These are phyloP conservation scores for Asteroscopus sphinx DNA, from an alignment of 2,888 invertebrate species.

Conservation along the genomic window DNA sequence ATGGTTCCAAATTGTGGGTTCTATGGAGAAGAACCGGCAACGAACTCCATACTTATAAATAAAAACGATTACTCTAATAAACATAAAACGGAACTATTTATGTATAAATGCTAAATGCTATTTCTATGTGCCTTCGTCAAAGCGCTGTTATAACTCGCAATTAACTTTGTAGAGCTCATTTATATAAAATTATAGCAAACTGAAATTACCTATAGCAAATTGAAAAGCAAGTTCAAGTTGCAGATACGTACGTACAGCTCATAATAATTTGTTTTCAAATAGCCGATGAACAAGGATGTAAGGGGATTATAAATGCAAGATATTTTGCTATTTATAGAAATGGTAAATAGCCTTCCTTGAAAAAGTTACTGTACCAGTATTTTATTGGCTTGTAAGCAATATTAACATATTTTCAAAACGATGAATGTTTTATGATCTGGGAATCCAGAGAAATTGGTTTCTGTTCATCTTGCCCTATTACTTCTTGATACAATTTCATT, in stretches of 20 bases:
- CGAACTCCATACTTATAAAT: no score
- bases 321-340: constrained; percentile 35
- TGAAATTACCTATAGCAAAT: constrained; percentile 54
- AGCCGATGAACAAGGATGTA: constrained; percentile 16
- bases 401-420: no score
- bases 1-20: no score
- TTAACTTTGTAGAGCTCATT: constrained; percentile 41
- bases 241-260: constrained; percentile 20
- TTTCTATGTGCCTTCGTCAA: constrained; percentile 20
- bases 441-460: no score
- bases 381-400: not conserved
- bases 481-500: no score
- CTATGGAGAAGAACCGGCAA: no score
- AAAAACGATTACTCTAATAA: not conserved
- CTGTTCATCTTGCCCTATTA: no score
- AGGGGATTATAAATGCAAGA: constrained; percentile 35
- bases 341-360: constrained; percentile 8
- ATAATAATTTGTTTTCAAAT: constrained; percentile 44
- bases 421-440: no score
- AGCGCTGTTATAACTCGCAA: constrained; percentile 38
- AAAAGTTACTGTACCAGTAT: not conserved
- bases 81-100: constrained; percentile 10
- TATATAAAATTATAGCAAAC: constrained; percentile 51
- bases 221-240: constrained; percentile 38
- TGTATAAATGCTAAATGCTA: constrained; percentile 28